Evolutionary conservation across 2,113 vertebrate genomes (phyloP), one percentile per base, ranked within the genome.

Genomic region (Lagopus muta): DNA sequence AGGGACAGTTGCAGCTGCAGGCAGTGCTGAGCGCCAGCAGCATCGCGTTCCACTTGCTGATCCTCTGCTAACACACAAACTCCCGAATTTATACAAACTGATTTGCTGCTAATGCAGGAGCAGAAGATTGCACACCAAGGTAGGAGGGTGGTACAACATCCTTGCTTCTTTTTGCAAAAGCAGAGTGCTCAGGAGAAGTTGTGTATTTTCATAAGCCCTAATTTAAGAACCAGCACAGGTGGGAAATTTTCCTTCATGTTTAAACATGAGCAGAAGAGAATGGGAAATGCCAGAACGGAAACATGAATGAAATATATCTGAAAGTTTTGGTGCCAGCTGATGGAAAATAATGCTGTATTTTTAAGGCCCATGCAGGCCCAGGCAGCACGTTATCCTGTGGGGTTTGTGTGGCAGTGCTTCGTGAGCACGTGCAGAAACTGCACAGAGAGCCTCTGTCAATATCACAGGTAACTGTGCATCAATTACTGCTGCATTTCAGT

Each of bases 331-430:
- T 83, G 88, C 88, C 85, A 88, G 76, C 52, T 86, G 77, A 78
- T 4, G 67, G 58, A 80, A 94, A 91, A 80, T 62, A 78, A 79
- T 93, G 84, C 89, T 96, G 21, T 79, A 86, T 84, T 94, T 89
- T 93, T 74, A 89, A 96, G 71, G 40, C 42, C 90, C 89, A 69
- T 90, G 92, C 78, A 82, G 48, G 89, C 83, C 80, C 93, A 93
- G 86, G 90, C 95, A 92, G n/a, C 69, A 42, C 74, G 71, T 84
- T 95, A 82, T 95, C 97, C 97, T 66, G 86, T 78, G 77, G 93
- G 92, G 94, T 87, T 91, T 96, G 87, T 95, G 89, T 97, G 90
- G 87, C 95, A 96, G 95, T 82, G 69, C 73, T 96, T 95, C 95
- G 93, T 96, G 85, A 94, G 93, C 91, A 96, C 72, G 90, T 70